Evolutionary conservation across 1,140 invertebrate genomes (phyloP).

Genomic region (Heliconius congener): DNA sequence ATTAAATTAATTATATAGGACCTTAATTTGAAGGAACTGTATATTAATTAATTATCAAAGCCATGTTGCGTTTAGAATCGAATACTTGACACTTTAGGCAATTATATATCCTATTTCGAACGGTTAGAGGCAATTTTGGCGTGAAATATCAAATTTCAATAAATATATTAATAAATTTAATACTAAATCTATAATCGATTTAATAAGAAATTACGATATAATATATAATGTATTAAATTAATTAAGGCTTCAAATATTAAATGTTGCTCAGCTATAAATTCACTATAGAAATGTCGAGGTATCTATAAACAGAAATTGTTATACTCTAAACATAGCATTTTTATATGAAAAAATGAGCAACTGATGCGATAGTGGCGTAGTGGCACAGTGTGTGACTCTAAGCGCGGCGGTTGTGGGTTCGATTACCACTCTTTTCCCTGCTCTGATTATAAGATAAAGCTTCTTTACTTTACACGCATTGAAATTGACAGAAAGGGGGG

Average conservation of each 20-base stretch:
- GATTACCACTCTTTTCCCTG: too few species aligned
- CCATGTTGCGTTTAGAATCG: neutral
- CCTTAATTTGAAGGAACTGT: conserved; percentile 8
- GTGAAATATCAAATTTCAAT: neutral
- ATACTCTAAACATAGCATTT: too few species aligned
- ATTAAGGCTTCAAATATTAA: neutral
- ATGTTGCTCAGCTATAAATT: neutral
- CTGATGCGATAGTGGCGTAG: too few species aligned
- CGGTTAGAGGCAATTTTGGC: neutral
- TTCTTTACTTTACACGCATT: too few species aligned
- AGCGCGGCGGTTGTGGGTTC: too few species aligned
- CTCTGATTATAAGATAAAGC: too few species aligned
- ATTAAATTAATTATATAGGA: conserved; percentile 4
- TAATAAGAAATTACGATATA: neutral
- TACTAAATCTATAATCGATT: conserved; percentile 2
- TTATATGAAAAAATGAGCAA: too few species aligned
- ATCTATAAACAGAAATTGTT: too few species aligned
- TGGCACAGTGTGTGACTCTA: too few species aligned
- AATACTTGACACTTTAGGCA: neutral
- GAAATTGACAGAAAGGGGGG: too few species aligned
- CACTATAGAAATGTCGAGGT: neutral
- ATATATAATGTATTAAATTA: neutral
- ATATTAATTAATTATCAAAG: conserved; percentile 19
- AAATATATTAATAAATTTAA: neutral
- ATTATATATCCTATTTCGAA: neutral